Base-by-base conservation (phyloP, 2,797 vertebrate genomes). In the Tragopan temminckii region DNA sequence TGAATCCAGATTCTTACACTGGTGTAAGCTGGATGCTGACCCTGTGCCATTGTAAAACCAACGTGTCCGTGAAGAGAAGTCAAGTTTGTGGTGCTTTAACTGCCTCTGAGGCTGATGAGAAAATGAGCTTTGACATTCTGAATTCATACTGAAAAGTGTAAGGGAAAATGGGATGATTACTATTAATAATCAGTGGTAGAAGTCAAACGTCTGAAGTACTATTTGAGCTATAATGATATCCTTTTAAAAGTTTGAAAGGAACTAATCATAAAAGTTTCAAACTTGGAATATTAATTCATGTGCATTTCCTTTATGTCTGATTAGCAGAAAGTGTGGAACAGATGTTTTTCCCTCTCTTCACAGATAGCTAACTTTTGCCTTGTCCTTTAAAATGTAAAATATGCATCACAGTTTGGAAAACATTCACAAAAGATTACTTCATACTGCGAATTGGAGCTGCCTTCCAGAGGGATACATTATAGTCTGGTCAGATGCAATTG, bases 151-250 rank as follows among this genome's bases (percentile, higher is more conserved):
- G 90, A 63, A 96, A 95, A 95, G 36, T 72, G 76, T 92, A 78
- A 91, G 40, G 85, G 89, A 94, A 92, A 90, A 94, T 76, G 76
- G 79, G 48, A 90, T 82, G 90, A 94, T 82, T 88, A 89, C 89
- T 94, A 90, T 88, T 95, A 96, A 95, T 87, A 94, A 96, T 95
- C 94, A 96, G 93, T 62, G 85, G 89, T 82, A 95, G 92, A 97
- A 96, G 93, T 95, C 95, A 97, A 86, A 94, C 24, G 53, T 92
- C 86, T 96, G 91, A 96, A 96, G 89, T 87, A 90, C 86, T 71
- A 62, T 94, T 66, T 76, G 85, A 93, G 77, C 85, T 69, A 5
- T 62, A 80, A 84, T 8, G 11, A 86, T 72, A 50, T 31, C 42
- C 67, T 93, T 93, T 94, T 91, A 78, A 91, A 96, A 94, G 72